Evolutionary conservation across 2,113 vertebrate species (phyloP), one percentile per base, ranked within the genome.

Genomic region (Larimichthys polyactis): DNA sequence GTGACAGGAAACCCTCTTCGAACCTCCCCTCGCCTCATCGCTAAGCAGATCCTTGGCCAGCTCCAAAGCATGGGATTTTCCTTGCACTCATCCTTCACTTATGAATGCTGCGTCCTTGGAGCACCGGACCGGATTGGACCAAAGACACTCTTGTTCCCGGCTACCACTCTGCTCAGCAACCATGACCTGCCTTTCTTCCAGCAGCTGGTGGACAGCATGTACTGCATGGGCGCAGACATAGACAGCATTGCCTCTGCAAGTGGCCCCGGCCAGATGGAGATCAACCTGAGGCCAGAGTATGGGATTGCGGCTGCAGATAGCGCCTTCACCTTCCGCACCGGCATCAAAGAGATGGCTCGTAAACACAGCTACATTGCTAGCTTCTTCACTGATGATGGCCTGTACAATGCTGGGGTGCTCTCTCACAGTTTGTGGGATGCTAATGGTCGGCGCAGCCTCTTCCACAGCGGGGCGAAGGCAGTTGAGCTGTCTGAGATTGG

Each of bases 311-410:
- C 97, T 2, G 97, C 97, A 0, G 97, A 99, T 81, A 96, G 94
- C 10, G 97, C 98, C 51, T 99, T 99, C 77, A 98, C 97, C 0
- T 98, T 99, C 81, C 96, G 96, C 91, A 96, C 97, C 1, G 97
- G 96, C 74, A 96, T 99, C 86, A 98, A 98, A 81, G 97, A 99
- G 85, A 96, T 98, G 85, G 97, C 97, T 19, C 96, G 96, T 75
- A 98, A 97, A 77, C 95, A 97, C 60, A 96, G 96, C 82, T 97
- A 97, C 1, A 94, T 98, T 0, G 95, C 96, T 36, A 98, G 96
- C 77, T 98, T 99, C 94, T 97, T 97, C 92, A 95, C 96, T 0
- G 96, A 97, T 11, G 95, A 96, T 0, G 96, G 94, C 6, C 94
- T 97, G 54, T 96, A 97, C 90, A 98, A 97, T 12, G 96, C 96